Percentiles rank a stretch among this genome's conserved stretches.
These are phyloP conservation scores for Heterotis niloticus DNA, from an alignment of 2,113 vertebrate species.

Conservation along the genomic window DNA sequence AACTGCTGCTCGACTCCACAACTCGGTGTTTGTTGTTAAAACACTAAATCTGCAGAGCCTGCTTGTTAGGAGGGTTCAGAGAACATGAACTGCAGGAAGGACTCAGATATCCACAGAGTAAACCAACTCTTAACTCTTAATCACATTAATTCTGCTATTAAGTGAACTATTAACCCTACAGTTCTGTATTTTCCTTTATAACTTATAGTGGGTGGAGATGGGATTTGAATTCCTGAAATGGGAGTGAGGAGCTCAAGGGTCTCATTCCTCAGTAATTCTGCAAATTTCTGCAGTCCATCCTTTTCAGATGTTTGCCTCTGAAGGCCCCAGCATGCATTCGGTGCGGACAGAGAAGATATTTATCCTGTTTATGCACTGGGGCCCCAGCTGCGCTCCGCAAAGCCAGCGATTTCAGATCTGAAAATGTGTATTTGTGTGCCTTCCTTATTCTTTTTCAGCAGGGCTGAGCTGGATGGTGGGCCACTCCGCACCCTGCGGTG, in stretches of 20 bases:
- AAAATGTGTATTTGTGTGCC: slow-evolving; percentile 1
- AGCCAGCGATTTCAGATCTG: background rate
- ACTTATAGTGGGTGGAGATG: background rate
- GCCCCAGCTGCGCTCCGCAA: slow-evolving; percentile 19
- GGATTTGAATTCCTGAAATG: background rate
- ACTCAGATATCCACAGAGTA: no score
- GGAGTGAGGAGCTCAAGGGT: background rate
- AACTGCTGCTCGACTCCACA: no score
- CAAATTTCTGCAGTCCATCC: background rate
- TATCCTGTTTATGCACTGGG: slow-evolving; percentile 3
- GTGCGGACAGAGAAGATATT: slow-evolving; percentile 12
- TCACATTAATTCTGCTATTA: no score
- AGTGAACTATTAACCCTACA: no score
- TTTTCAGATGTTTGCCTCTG: background rate
- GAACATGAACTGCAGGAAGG: no score
- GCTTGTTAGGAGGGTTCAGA: no score
- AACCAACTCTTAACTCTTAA: no score
- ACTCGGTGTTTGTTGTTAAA: no score
- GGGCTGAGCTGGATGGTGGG: background rate
- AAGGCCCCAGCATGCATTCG: background rate
- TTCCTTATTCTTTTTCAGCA: background rate
- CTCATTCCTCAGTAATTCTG: background rate
- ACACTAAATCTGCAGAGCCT: no score
- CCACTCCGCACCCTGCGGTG: background rate
- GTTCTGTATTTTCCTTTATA: no score